Base-by-base conservation (phyloP, 2,888 invertebrate genomes). In the Rapana venosa region DNA sequence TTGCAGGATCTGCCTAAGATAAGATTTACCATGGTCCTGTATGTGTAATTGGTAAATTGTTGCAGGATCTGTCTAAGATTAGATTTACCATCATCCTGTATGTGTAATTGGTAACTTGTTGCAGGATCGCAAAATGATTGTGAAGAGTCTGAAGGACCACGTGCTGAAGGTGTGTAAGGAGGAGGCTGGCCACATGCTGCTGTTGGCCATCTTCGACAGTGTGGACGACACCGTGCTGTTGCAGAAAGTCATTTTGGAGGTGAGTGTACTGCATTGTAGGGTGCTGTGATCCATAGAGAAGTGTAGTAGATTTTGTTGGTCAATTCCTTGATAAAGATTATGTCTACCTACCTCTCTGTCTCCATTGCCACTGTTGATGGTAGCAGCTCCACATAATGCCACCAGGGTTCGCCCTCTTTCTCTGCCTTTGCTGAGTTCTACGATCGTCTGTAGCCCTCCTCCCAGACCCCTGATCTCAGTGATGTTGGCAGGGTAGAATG, bases 161-260 rank as follows among this genome's bases (percentile, higher is more conserved):
- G 97, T 98, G 0, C 96, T 97, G 8, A 97, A 98, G 90, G 97
- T 98, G 20, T 97, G 98, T 88, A 97, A 97, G 92, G 98, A 99
- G 93, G 98, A 99, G 96, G 97, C 98, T 93, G 99, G 98, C 0
- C 98, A 98, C 96, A 96, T 98, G 58, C 97, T 98, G 36, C 96
- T 99, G 56, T 97, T 99, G 92, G 97, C 98, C 0, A 97, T 99
- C 92, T 97, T 99, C 92, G 99, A 99, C 96, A 91, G 92, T 66
- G 97, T 98, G 0, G 99, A 99, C 95, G 99, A 99, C 95, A 99
- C 99, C 0, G 98, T 98, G 89, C 97, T 99, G 0, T 97, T 99
- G 35, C 98, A 98, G 94, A 99, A 99, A 96, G 97, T 97, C 84
- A 95, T 97, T 85, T 92, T 97, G 1, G 96, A 96, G 92, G 97